These are phyloP conservation scores for Lampris incognitus DNA, from an alignment of 2,113 vertebrate species.

Conservation along the genomic window DNA sequence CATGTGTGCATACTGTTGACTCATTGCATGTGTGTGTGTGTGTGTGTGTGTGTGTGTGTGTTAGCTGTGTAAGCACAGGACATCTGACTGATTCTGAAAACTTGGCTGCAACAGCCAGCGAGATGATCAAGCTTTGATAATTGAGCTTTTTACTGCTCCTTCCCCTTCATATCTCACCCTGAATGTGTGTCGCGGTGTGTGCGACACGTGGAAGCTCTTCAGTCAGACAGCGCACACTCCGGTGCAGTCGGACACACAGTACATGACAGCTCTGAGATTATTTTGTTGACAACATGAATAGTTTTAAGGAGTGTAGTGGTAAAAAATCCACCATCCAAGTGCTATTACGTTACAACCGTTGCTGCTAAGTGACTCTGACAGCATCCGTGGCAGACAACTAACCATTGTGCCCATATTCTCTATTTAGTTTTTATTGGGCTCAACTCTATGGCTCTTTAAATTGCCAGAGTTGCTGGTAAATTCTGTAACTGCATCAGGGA, in stretches of 20 bases:
- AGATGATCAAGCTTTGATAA: conserved; percentile 53
- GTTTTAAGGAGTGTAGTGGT: neutral
- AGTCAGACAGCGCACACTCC: conserved; percentile 22
- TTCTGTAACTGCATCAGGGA: too few relatives aligned
- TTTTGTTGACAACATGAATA: neutral
- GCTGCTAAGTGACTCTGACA: neutral
- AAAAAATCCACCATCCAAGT: neutral
- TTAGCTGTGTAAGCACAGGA: conserved; percentile 4
- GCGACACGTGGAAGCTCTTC: neutral
- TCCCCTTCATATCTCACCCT: conserved; percentile 36
- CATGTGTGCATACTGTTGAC: neutral
- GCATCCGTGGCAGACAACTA: neutral
- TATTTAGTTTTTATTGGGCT: neutral
- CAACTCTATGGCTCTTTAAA: neutral
- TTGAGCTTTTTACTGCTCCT: conserved; percentile 32
- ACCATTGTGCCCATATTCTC: neutral
- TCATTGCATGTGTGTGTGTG: neutral
- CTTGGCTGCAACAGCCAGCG: conserved; percentile 28
- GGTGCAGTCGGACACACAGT: conserved; percentile 5
- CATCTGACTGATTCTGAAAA: conserved; percentile 46
- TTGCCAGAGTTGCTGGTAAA: too few relatives aligned
- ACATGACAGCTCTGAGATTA: neutral
- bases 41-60: conserved; percentile 21
- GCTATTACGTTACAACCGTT: neutral
- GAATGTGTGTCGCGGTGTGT: conserved; percentile 22